phyloP scores from a whole-genome alignment of 1,140 invertebrate species.

The Leptinotarsa undecemlineata region DNA sequence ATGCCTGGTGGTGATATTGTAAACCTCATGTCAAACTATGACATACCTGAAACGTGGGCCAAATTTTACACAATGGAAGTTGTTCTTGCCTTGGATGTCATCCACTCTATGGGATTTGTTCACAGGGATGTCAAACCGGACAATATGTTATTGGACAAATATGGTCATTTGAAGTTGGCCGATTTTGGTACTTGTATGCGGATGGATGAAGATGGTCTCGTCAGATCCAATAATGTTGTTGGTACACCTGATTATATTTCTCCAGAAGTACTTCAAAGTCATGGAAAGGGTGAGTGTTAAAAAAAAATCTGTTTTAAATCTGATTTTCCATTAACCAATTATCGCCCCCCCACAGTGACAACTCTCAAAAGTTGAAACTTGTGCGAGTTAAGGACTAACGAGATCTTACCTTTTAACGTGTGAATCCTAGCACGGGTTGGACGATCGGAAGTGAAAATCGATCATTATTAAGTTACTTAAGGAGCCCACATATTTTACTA shows the following conservation, averaged over 20 bases:
- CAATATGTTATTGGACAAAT: conserved; percentile 94
- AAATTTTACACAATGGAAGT: conserved; percentile 99
- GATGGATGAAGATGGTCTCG: conserved; percentile 94
- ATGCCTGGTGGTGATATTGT: conserved; percentile 99
- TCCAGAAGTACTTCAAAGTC: conserved; percentile 96
- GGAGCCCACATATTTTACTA: too few species aligned
- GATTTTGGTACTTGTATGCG: conserved; percentile 99
- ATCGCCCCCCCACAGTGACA: too few species aligned
- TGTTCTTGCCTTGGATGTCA: conserved; percentile 95
- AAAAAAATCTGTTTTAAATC: not conserved
- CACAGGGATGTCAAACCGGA: conserved; percentile 99
- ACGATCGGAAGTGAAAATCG: too few species aligned
- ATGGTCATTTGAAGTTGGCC: conserved; percentile 95
- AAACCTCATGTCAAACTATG: conserved; percentile 98
- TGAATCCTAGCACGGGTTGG: too few species aligned
- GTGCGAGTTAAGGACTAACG: too few species aligned
- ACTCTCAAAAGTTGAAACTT: too few species aligned
- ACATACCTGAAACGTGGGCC: conserved; percentile 98
- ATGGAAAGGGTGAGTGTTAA: conserved; percentile 66
- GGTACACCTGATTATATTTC: conserved; percentile 99
- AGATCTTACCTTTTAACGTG: too few species aligned
- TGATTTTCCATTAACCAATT: too few species aligned
- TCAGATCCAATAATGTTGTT: conserved; percentile 95
- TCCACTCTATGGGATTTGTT: conserved; percentile 99
- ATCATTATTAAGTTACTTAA: too few species aligned